Evolutionary conservation across 1,140 invertebrate genomes (phyloP), one percentile per base, ranked within the genome.

Genomic region (Drosophila kanapiae): DNA sequence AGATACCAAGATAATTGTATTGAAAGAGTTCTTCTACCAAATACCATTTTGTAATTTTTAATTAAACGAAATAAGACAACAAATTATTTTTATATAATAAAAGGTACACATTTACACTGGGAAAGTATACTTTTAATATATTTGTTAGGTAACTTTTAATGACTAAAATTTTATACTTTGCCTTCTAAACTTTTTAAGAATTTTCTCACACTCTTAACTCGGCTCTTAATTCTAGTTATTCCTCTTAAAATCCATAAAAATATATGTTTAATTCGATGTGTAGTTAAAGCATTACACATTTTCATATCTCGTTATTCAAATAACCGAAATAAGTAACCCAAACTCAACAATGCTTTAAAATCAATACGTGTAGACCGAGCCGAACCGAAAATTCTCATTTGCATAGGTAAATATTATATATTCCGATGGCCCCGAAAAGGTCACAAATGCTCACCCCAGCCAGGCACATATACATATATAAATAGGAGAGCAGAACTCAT

Each of bases 401-500:
- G 56, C 75, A 60, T 68, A 69, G 63, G 75, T 77, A 77, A 77
- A 77, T 77, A 68, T 60, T 69, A 77, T 60, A 60, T 61, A 68
- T 69, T 69, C 40, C 31, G 16, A 27, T 40, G 16, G 18, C 10
- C 42, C 31, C 45, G 42, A 74, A 85, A 81, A 77, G 79, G 75
- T 29, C 75, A 56, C 72, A 81, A 49, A 78, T 67, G 59, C 75
- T 81, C 33, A 63, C 33, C 70, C 54, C 33, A 37, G 29, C 43
- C 49, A 45, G 58, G 71, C 75, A 49, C n/a, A n/a, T n/a, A n/a
- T 64, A 86, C 70, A 49, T 67, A 86, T 68, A 70, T 71, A 81
- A 85, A 78, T 74, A 59, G 60, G 69, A 74, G 47, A 43, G 75
- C 82, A 86, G 77, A 85, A 87, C 84, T 87, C 83, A 87, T 87